Evolutionary conservation across 2,113 vertebrate species (phyloP).

Genomic region (Perca schrenkii): DNA sequence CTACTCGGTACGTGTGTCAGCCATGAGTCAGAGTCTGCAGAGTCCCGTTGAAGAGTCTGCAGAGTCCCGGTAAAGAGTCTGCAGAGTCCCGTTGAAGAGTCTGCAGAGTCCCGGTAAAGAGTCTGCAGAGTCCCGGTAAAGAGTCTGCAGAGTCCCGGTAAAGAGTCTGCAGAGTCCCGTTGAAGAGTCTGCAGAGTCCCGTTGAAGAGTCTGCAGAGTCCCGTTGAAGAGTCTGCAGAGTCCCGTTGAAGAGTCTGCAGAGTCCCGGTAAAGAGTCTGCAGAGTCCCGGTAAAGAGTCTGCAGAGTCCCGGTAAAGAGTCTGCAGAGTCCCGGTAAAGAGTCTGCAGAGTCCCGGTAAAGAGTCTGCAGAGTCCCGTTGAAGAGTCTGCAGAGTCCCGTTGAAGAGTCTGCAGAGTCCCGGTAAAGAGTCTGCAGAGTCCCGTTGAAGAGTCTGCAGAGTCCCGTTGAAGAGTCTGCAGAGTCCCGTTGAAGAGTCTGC

Average conservation of each 20-base stretch:
- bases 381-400: slow-evolving; percentile 20
- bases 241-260: background rate
- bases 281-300: too few relatives aligned
- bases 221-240: too few relatives aligned
- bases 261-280: slow-evolving; percentile 1
- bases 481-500: too few relatives aligned
- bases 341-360: slow-evolving; percentile 18
- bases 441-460: slow-evolving; percentile 15
- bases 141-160: background rate
- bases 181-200: slow-evolving; percentile 1
- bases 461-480: slow-evolving; percentile 20
- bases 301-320: background rate
- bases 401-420: too few relatives aligned
- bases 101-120: background rate
- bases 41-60: background rate
- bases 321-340: slow-evolving; percentile 2
- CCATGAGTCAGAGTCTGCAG: slow-evolving; percentile 26
- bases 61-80: background rate
- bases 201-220: background rate
- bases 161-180: too few relatives aligned
- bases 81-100: too few relatives aligned
- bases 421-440: slow-evolving; percentile 23
- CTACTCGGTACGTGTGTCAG: background rate
- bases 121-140: too few relatives aligned
- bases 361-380: slow-evolving; percentile 19